phyloP scores from a whole-genome alignment of 1,140 invertebrate species.

The Pararge aegeria region DNA sequence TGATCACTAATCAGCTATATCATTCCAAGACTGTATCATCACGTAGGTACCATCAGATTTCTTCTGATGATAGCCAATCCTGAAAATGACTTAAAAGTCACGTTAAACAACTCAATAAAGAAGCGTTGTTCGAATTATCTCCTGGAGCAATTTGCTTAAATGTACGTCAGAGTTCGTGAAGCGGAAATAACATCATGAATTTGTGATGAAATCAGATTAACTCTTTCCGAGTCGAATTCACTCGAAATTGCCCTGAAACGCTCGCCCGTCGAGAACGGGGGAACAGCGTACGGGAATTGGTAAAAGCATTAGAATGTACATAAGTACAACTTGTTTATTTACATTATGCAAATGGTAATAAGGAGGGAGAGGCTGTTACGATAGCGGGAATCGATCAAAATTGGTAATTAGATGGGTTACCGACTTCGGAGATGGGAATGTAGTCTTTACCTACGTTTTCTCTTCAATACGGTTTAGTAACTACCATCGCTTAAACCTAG shows the following conservation, averaged over 20 bases:
- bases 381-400: too few species aligned
- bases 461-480: too few species aligned
- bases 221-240: constrained; percentile 23
- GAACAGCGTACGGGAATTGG: neutral
- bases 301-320: constrained; percentile 8
- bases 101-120: neutral
- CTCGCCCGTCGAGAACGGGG: neutral
- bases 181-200: constrained; percentile 32
- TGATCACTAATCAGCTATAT: too few species aligned
- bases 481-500: too few species aligned
- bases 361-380: too few species aligned
- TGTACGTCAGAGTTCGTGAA: constrained; percentile 5
- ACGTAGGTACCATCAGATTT: too few species aligned
- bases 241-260: constrained; percentile 8
- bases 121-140: neutral
- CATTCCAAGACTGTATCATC: too few species aligned
- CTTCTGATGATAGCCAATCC: neutral
- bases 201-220: constrained; percentile 34
- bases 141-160: constrained; percentile 1
- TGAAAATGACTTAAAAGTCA: neutral
- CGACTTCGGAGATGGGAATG: too few species aligned
- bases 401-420: too few species aligned
- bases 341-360: neutral
- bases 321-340: neutral
- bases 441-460: too few species aligned